Evolutionary conservation across 2,113 vertebrate species (phyloP), one percentile per base, ranked within the genome.

Genomic region (Himantopus leucocephalus): DNA sequence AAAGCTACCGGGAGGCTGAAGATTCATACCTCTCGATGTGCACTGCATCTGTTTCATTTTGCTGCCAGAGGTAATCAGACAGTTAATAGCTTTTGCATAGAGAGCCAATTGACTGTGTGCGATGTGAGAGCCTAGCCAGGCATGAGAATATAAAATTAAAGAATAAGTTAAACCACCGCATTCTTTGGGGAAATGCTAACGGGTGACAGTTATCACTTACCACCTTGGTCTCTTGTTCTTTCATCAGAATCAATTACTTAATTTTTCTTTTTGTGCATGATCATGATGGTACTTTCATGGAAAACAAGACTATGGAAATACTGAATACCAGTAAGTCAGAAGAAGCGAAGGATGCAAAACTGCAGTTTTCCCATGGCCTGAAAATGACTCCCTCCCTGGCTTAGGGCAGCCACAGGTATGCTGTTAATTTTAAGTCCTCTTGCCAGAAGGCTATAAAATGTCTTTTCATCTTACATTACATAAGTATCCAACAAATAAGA

Each of bases 401-500:
- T 83, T 88, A 88, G 71, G 85, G 97, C 96, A 97, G 96, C 86
- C 74, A 79, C 94, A 97, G 97, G 96, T 96, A 96, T 92, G 91
- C 83, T 32, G 91, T 90, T 88, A 73, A 93, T 97, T 96, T 97
- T 71, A 91, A 97, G 71, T 95, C 93, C 58, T 90, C 68, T 94
- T 90, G 95, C 97, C 97, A 96, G 85, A 64, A 97, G 95, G 93
- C 96, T 97, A 74, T 97, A 97, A 97, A 96, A 97, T 95, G 95
- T 92, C 97, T 97, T 98, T 98, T 98, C 95, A 97, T 98, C 97
- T 98, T 96, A 75, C 0, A 64, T 97, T 98, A 96, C 97, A 67
- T 95, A 96, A 95, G 95, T 76, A 92, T 84, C 95, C 94, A 96
- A 94, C 96, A 96, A 97, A 97, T 92, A 95, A 96, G 95, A 96